Conservation (phyloP, 2,888 invertebrate species). For the Aromia moschata region DNA sequence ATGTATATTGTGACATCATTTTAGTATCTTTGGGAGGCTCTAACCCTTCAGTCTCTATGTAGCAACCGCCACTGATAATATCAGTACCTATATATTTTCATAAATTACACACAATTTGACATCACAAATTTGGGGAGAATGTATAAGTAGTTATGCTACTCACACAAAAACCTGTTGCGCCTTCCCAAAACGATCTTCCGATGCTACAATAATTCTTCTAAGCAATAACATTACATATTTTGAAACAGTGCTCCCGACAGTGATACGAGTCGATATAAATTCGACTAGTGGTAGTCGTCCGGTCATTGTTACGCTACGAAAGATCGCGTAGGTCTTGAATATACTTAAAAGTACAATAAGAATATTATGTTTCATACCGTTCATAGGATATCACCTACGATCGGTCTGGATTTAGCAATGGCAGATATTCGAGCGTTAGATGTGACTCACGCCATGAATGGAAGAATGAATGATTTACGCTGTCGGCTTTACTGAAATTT, state of each 20-base stretch:
- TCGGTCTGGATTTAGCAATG: conserved; percentile 19
- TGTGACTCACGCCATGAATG: conserved; percentile 13
- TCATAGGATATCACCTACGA: conserved; percentile 23
- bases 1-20: too few relatives aligned
- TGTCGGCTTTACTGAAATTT: conserved; percentile 13
- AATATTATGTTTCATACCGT: conserved; percentile 12
- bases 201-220: not conserved
- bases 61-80: too few relatives aligned
- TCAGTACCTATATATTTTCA: too few relatives aligned
- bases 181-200: too few relatives aligned
- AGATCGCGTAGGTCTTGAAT: conserved; percentile 9
- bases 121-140: too few relatives aligned
- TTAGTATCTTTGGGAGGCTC: too few relatives aligned
- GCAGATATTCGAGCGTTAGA: not conserved
- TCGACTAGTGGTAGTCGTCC: conserved; percentile 5
- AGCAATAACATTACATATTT: not conserved
- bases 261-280: conserved; percentile 15
- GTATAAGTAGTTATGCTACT: too few relatives aligned
- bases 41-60: too few relatives aligned
- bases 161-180: too few relatives aligned
- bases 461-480: conserved; percentile 3
- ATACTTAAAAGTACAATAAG: conserved; percentile 22
- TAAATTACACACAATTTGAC: too few relatives aligned
- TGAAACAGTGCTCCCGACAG: not conserved
- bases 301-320: conserved; percentile 18